Conservation (phyloP, 2,888 invertebrate species). For the Strigamia maritima region DNA sequence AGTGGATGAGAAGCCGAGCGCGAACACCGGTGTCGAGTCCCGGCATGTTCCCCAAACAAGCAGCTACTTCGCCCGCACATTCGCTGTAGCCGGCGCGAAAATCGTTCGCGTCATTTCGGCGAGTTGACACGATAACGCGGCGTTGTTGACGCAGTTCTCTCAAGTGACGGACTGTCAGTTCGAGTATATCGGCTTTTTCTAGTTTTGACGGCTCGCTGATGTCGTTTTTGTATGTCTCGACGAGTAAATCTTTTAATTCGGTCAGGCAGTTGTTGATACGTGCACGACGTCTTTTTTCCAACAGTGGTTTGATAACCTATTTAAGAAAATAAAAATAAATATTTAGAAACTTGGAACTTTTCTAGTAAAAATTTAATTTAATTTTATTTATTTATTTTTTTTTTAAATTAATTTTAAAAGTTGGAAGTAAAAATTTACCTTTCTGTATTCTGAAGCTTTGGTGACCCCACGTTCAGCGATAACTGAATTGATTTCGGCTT, state of each 20-base stretch:
- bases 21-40: constrained; percentile 80
- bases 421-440: constrained; percentile 29
- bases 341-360: background rate
- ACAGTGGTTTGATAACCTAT: constrained; percentile 85
- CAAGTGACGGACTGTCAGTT: constrained; percentile 77
- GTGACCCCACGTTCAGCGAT: constrained; percentile 30
- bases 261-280: constrained; percentile 86
- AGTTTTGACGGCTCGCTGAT: constrained; percentile 38
- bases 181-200: constrained; percentile 70
- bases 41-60: constrained; percentile 76
- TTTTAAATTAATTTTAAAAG: background rate
- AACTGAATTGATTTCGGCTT: constrained; percentile 33
- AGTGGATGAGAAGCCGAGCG: constrained; percentile 81
- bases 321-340: constrained; percentile 39
- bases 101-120: constrained; percentile 63
- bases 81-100: constrained; percentile 83
- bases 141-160: constrained; percentile 78
- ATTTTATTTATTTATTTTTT: background rate
- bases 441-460: constrained; percentile 39
- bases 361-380: background rate
- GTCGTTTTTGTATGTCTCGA: constrained; percentile 60
- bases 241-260: constrained; percentile 84
- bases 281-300: constrained; percentile 81
- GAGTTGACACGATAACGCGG: constrained; percentile 59
- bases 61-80: constrained; percentile 82